Evolutionary conservation across 1,140 invertebrate species (phyloP).

Genomic region (Orussus abietinus): DNA sequence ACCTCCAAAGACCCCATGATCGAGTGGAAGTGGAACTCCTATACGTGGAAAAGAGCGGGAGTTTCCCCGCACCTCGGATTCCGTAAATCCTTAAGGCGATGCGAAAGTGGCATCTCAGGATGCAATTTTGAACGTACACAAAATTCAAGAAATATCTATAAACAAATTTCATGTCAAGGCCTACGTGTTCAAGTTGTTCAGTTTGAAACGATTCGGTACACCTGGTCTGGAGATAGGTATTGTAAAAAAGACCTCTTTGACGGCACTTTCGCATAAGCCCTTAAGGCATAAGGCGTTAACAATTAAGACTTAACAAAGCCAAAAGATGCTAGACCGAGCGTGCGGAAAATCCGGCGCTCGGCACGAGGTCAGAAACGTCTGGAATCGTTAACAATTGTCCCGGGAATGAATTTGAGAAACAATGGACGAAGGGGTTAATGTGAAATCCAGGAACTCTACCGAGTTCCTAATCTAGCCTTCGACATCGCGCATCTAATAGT

Average conservation of each 20-base stretch:
- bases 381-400: neutral
- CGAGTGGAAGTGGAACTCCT: slow-evolving; percentile 8
- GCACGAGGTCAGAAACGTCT: neutral
- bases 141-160: neutral
- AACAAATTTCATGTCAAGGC: neutral
- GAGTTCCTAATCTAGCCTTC: neutral
- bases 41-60: slow-evolving; percentile 7
- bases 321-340: slow-evolving; percentile 34
- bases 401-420: slow-evolving; percentile 7
- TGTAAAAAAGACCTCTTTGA: no score
- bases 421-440: slow-evolving; percentile 1
- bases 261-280: slow-evolving; percentile 12
- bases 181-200: no score
- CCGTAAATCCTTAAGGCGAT: slow-evolving; percentile 15
- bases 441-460: neutral
- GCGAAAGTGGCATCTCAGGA: slow-evolving; percentile 29
- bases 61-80: slow-evolving; percentile 3
- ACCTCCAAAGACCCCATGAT: slow-evolving; percentile 44
- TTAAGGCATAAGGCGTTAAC: slow-evolving; percentile 25
- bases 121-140: no score
- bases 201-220: no score
- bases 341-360: neutral
- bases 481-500: neutral
- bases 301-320: slow-evolving; percentile 44
- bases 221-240: no score